Evolutionary conservation across 2,797 vertebrate species (phyloP), one percentile per base, ranked within the genome.

Genomic region (Enteromius unitaeniatus): DNA sequence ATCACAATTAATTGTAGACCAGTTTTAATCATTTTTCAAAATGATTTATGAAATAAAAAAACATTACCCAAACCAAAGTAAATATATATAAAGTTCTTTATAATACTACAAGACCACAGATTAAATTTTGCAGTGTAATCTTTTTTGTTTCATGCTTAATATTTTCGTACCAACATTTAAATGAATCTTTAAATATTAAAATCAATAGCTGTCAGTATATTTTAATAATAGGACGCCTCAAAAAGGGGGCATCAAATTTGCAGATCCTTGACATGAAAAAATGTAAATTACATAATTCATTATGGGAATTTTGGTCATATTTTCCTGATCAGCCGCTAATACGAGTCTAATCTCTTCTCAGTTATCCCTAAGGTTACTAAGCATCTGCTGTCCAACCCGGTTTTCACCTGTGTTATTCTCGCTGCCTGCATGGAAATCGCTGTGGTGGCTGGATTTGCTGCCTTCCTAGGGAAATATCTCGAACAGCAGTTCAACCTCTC

Each of bases 401-500:
- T 99, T 89, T 99, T 99, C 95, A 99, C 97, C 88, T 99, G 98
- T 90, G 98, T 99, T 92, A 93, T 97, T 90, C 95, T 99, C 90
- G 98, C 98, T 0, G 98, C 98, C 84, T 99, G 98, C 68, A 99
- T 99, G 98, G 98, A 99, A 94, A 99, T 99, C 0, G 98, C 97
- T 0, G 98, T 99, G 51, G 98, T 99, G 26, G 98, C 98, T 0
- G 98, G 98, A 69, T 99, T 99, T 0, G 98, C 98, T 0, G 98
- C 98, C 74, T 99, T 99, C 90, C 91, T 99, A 88, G 98, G 97
- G 23, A 99, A 99, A 88, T 99, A 99, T 92, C 92, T 99, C 65
- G 98, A 99, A 92, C 98, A 99, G 94, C 98, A 99, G 91, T 99
- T 99, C 89, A 99, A 98, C 93, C 96, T 99, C 91, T 99, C 97